A percentile compares a stretch with the other conserved stretches of the same genome.
These are phyloP conservation scores for Isotomurus palustris DNA, from an alignment of 2,888 invertebrate genomes.

Conservation along the genomic window DNA sequence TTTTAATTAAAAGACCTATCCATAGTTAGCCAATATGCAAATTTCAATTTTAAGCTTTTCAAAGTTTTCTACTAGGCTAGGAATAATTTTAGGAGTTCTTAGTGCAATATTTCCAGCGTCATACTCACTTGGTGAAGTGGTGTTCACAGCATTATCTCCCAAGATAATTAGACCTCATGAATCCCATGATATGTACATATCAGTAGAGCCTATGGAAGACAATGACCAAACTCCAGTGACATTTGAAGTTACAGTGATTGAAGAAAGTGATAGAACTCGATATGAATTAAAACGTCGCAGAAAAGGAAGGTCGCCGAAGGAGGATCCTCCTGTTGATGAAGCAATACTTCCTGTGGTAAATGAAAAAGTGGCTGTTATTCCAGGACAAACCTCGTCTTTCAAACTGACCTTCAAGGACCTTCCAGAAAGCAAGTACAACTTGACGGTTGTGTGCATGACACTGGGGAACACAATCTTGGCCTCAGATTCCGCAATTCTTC, in stretches of 20 bases:
- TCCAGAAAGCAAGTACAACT: neutral
- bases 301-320: too few species aligned
- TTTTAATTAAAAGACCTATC: too few species aligned
- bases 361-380: neutral
- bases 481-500: slow-evolving; percentile 1
- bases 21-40: too few species aligned
- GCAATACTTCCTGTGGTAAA: neutral
- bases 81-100: too few species aligned
- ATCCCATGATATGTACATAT: neutral
- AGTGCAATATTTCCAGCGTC: too few species aligned
- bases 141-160: neutral
- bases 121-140: too few species aligned
- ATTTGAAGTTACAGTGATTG: neutral
- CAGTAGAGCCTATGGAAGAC: neutral
- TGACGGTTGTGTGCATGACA: neutral
- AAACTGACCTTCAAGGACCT: neutral
- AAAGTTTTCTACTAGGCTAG: too few species aligned
- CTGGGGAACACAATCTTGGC: neutral
- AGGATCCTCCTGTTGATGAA: too few species aligned
- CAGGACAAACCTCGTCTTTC: neutral
- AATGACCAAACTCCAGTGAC: too few species aligned
- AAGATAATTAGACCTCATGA: neutral
- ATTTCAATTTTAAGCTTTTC: too few species aligned
- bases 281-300: neutral
- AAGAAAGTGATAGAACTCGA: neutral